A percentile compares a stretch with the other conserved stretches of the same genome.
These are phyloP conservation scores for Malthinus seriepunctatus DNA, from an alignment of 2,888 invertebrate genomes.

Conservation along the genomic window DNA sequence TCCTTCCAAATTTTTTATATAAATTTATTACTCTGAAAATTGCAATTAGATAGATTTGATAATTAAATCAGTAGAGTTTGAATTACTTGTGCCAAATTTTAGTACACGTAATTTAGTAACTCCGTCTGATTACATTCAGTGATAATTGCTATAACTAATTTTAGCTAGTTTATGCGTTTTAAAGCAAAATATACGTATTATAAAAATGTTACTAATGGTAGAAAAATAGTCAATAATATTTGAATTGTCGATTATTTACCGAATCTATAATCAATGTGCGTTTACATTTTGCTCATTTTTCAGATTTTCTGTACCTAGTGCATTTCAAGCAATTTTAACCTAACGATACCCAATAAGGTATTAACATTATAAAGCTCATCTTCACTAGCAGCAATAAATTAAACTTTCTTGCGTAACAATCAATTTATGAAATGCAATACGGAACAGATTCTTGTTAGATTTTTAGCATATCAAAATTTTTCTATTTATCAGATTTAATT, in stretches of 20 bases:
- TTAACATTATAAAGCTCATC: no score
- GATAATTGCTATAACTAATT: no score
- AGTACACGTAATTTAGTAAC: background rate
- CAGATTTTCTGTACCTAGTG: background rate
- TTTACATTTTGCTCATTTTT: slow-evolving; percentile 10
- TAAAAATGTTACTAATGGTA: background rate
- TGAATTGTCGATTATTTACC: background rate
- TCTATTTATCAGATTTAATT: slow-evolving; percentile 7
- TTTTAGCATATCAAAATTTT: slow-evolving; percentile 12
- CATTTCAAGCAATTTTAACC: slow-evolving; percentile 2
- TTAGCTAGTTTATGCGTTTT: no score
- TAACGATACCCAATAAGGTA: background rate
- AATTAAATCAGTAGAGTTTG: background rate
- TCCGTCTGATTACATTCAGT: background rate
- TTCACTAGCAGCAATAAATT: background rate
- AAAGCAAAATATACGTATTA: background rate
- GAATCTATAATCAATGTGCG: background rate
- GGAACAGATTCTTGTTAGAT: slow-evolving; percentile 3
- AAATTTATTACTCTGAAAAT: background rate
- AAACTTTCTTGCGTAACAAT: background rate
- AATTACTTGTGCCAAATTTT: background rate
- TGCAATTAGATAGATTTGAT: background rate
- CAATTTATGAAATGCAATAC: slow-evolving; percentile 3
- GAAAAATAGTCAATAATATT: slow-evolving; percentile 5
- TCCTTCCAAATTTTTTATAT: slow-evolving; percentile 17